Evolutionary conservation across 1,140 invertebrate genomes (phyloP).

Genomic region (Lordiphosa clarofinis): DNA sequence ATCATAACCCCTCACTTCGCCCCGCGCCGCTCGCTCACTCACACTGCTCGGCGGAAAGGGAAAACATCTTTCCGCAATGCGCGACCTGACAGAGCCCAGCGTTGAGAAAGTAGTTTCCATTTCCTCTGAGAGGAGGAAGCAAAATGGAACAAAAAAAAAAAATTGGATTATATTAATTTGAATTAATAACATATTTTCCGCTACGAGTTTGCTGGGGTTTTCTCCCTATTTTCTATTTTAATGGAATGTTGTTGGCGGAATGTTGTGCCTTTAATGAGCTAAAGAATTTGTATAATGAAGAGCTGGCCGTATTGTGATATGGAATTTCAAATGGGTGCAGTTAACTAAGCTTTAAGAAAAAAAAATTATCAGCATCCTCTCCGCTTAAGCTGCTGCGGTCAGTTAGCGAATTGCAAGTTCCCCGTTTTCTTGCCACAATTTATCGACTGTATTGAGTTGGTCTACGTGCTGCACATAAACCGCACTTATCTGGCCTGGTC

Average conservation of each 20-base stretch:
- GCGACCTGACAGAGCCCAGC: conserved; percentile 24
- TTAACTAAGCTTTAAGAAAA: conserved; percentile 26
- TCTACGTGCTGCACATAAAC: conserved; percentile 73
- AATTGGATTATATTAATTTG: conserved; percentile 75
- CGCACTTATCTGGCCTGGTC: conserved; percentile 63
- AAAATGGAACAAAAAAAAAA: conserved; percentile 23
- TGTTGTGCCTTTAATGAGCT: conserved; percentile 52
- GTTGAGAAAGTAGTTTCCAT: conserved; percentile 66
- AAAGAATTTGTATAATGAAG: conserved; percentile 42
- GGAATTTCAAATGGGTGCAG: conserved; percentile 33
- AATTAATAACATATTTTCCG: conserved; percentile 78
- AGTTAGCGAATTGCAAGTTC: conserved; percentile 1
- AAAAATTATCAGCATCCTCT: conserved; percentile 35
- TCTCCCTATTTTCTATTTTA: neutral
- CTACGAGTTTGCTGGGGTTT: conserved; percentile 21
- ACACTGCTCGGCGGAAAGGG: conserved; percentile 22
- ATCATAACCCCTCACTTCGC: conserved; percentile 31
- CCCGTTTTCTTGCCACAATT: conserved; percentile 48
- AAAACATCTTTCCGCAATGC: conserved; percentile 55
- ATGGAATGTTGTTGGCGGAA: conserved; percentile 38
- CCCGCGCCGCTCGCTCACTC: neutral
- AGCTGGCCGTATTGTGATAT: conserved; percentile 29
- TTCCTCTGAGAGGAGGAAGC: conserved; percentile 25
- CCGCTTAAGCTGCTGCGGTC: conserved; percentile 6
- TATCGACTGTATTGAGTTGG: conserved; percentile 73